Base-by-base conservation (phyloP, 2,797 vertebrate species). In the Aphelocoma californica region DNA sequence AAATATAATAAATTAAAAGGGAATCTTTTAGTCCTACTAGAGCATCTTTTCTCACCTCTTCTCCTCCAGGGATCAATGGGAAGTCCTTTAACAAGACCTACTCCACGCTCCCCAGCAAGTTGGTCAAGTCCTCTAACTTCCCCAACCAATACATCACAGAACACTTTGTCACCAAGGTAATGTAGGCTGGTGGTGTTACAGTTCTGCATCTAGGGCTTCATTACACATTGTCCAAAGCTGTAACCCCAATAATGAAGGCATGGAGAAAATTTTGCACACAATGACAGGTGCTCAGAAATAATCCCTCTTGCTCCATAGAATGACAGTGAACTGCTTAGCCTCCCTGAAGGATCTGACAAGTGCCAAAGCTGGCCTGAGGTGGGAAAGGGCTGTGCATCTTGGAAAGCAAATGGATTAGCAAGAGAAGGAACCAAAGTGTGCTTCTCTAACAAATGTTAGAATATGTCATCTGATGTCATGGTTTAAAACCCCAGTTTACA, bases 41-140 rank as follows among this genome's bases (percentile, higher is more conserved):
- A 79, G 9, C 77, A 28, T 79, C 19, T 93, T 13, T 87, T 94
- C 45, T 96, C 14, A 21, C 18, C 38, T 96, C 24, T 96, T 6
- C 14, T 73, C 32, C 20, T 82, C 23, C 94, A 99, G 99, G 98
- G 98, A 82, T 96, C 98, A 25, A 97, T 98, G 97, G 99, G 99
- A 89, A 99, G 99, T 96, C 99, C 99, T 67, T 96, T 99, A 96
- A 98, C 98, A 18, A 98, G 99, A 96, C 99, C 99, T 96, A 98
- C 98, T 57, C 98, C 99, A 28, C 98, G 99, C 48, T 99, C 99
- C 94, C 99, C 99, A 75, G 99, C 99, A 96, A 99, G 98, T 77
- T 99, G 99, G 99, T 98, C 99, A 92, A 99, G 99, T 95, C 99
- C 99, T 23, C 98, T 99, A 93, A 99, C 99, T 64, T 99, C 99